Evolutionary conservation across 1,140 invertebrate genomes (phyloP), one percentile per base, ranked within the genome.

Genomic region (Megalonaias nervosa): DNA sequence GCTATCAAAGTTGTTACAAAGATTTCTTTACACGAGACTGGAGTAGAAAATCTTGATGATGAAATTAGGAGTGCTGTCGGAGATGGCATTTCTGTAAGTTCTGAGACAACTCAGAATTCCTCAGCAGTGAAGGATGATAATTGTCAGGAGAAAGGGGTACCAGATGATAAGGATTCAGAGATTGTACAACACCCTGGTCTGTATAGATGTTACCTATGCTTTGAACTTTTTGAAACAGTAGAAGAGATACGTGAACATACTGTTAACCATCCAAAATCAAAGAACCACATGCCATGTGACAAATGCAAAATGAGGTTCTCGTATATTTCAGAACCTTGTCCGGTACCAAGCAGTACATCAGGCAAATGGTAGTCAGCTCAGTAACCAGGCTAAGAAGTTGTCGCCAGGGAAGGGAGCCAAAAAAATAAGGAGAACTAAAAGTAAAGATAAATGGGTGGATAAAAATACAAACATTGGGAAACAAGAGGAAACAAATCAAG

Each of bases 131-230:
- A 67, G 65, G 26, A 61, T 9, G 17, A 23, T 61, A 19, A 61
- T 19, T 4, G 5, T 61, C 60, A 9, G 60, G 60, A 61, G 60
- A 61, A 23, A 19, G 60, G 0, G 60, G 60, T 61, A 3, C 17
- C 17, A 23, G 6, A 61, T 61, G 3, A 3, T 19, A 23, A 61
- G 21, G 38, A 6, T 38, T 38, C 5, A 71, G 65, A 68, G 48
- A 57, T 48, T 71, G 68, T 38, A 15, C 55, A 55, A 58, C 26
- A 60, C 73, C 81, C 85, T 38, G 86, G 84, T 26, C 80, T 92
- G 0, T 92, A 90, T 74, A 80, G 89, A 12, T 92, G 92, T 81
- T 88, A 91, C 69, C 80, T 84, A 11, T 93, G 92, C 82, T 81
- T 81, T 56, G 57, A 85, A 23, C 85, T 89, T 19, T 92, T 91